These are phyloP conservation scores for Labeo catla DNA, from an alignment of 2,113 vertebrate species.

Conservation along the genomic window DNA sequence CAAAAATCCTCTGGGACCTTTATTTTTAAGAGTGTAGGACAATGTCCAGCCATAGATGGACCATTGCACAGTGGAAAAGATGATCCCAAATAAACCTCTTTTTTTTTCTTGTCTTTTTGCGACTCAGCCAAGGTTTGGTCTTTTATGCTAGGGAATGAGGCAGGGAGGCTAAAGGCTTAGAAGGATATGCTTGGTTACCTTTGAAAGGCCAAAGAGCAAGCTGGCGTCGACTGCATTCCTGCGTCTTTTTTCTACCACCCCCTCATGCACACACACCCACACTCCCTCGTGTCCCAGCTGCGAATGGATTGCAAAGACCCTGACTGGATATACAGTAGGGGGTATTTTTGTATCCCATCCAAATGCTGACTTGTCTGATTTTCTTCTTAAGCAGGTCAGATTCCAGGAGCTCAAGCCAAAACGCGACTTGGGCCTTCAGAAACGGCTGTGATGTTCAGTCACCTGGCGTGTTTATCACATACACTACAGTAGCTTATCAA, in stretches of 20 bases:
- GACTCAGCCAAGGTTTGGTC: constrained; percentile 38
- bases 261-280: not conserved
- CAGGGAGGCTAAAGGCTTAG: constrained; percentile 45
- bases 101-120: not conserved
- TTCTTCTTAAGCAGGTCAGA: not conserved
- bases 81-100: not conserved
- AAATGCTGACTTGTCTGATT: constrained; percentile 30
- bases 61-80: not conserved
- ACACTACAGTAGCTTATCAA: not conserved
- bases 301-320: not conserved
- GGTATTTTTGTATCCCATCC: constrained; percentile 25
- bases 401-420: not conserved
- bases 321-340: not conserved
- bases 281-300: not conserved
- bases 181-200: constrained; percentile 60
- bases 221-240: constrained; percentile 54
- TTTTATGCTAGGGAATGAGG: constrained; percentile 52
- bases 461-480: not conserved
- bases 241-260: constrained; percentile 16
- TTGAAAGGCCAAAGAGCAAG: constrained; percentile 59
- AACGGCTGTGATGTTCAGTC: not conserved
- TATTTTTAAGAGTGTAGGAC: not conserved
- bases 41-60: not conserved
- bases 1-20: too few relatives aligned
- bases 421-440: not conserved